Conservation (phyloP, 2,797 vertebrate genomes). For the Pterois miles region DNA sequence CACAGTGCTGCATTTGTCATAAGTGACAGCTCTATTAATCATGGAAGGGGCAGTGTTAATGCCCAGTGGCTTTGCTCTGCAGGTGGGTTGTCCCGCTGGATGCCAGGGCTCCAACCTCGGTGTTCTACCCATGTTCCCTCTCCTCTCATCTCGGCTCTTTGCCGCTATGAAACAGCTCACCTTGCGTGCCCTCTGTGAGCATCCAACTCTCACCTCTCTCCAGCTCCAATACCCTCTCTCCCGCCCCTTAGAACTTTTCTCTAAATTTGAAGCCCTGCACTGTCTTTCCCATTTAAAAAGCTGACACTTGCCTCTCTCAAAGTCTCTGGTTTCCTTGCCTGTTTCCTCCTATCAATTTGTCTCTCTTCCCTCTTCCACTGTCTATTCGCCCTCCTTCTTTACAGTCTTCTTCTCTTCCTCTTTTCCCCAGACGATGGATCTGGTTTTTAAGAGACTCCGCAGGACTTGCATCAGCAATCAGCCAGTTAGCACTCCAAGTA, state of each 20-base stretch:
- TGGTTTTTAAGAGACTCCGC: slow-evolving; percentile 7
- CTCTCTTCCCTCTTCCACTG: not conserved
- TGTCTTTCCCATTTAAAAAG: not conserved
- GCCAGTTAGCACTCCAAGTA: slow-evolving; percentile 14
- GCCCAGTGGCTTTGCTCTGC: slow-evolving; percentile 68
- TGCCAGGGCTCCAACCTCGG: slow-evolving; percentile 46
- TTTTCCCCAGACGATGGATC: not conserved
- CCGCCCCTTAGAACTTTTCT: slow-evolving; percentile 40
- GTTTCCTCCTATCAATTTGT: not conserved
- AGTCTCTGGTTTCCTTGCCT: not conserved
- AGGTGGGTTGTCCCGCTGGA: slow-evolving; percentile 75
- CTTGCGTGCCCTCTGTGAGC: slow-evolving; percentile 25
- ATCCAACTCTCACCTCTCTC: slow-evolving; percentile 13
- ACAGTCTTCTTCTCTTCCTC: not conserved
- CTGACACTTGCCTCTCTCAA: not conserved
- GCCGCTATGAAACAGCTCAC: slow-evolving; percentile 14
- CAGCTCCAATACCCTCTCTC: not conserved
- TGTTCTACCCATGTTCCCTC: slow-evolving; percentile 46
- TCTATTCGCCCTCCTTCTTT: not conserved
- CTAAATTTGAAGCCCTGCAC: not conserved
- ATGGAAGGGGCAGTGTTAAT: slow-evolving; percentile 60
- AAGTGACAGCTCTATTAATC: slow-evolving; percentile 82
- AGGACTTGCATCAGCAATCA: slow-evolving; percentile 14
- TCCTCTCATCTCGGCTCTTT: slow-evolving; percentile 18
- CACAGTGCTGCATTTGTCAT: slow-evolving; percentile 78